Percentiles rank a stretch among this genome's conserved stretches.
Conservation (phyloP, 2,888 invertebrate genomes). For the Agapetus fuscipes region DNA sequence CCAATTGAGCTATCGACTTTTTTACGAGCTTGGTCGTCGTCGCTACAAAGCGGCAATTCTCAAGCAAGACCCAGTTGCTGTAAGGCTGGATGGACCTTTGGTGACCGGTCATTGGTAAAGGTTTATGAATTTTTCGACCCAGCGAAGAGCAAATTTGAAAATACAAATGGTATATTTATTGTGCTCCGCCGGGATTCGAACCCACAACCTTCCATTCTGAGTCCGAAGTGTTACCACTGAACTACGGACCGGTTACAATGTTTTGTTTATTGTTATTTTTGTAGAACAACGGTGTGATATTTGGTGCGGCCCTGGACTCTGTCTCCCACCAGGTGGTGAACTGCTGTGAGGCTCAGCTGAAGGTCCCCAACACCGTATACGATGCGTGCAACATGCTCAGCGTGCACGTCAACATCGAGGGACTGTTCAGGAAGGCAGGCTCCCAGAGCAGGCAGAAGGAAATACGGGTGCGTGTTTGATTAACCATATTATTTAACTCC, state of each 20-base stretch:
- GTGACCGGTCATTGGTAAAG: too few species aligned
- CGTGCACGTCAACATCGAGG: slow-evolving; percentile 64
- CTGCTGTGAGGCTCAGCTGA: slow-evolving; percentile 58
- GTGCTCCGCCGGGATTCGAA: too few species aligned
- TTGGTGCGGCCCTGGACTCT: slow-evolving; percentile 40
- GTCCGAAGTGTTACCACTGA: too few species aligned
- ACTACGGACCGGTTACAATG: not conserved
- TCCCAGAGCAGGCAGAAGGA: slow-evolving; percentile 74
- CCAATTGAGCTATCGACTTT: too few species aligned
- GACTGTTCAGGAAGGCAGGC: slow-evolving; percentile 83
- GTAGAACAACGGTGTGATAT: slow-evolving; percentile 41
- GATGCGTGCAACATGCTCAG: slow-evolving; percentile 62
- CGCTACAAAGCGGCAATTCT: too few species aligned
- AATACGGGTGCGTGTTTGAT: slow-evolving; percentile 50
- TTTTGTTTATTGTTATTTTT: slow-evolving; percentile 13
- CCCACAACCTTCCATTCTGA: too few species aligned
- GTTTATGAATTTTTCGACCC: too few species aligned
- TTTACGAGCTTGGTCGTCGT: too few species aligned
- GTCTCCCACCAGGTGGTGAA: slow-evolving; percentile 46
- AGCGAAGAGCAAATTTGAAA: too few species aligned
- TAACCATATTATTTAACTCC: not conserved
- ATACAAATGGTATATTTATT: not conserved
- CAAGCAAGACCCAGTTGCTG: too few species aligned
- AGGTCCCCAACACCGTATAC: slow-evolving; percentile 63
- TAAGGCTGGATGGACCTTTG: too few species aligned